Conservation (phyloP, 2,113 vertebrate species). For the Solea senegalensis region DNA sequence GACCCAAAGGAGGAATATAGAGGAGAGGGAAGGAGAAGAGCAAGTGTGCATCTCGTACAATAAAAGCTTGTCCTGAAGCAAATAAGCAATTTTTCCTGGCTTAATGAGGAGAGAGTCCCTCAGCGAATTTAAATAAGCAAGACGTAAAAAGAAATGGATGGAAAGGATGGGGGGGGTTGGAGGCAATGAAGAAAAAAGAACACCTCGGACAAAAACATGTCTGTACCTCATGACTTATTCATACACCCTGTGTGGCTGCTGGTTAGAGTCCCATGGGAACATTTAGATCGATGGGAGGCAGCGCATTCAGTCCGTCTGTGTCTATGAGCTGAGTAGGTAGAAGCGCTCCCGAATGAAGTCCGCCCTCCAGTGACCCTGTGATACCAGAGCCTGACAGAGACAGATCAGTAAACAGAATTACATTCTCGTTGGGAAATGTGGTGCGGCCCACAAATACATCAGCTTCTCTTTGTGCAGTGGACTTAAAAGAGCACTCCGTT, state of each 20-base stretch:
- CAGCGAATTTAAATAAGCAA: slow-evolving; percentile 45
- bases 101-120: slow-evolving; percentile 15
- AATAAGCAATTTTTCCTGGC: not conserved
- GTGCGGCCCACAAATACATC: slow-evolving; percentile 17
- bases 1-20: slow-evolving; percentile 60
- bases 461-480: slow-evolving; percentile 35
- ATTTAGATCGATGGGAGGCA: slow-evolving; percentile 48
- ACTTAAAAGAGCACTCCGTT: slow-evolving; percentile 17
- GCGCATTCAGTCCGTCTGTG: slow-evolving; percentile 24
- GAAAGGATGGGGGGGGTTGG: not conserved
- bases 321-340: slow-evolving; percentile 17
- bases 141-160: slow-evolving; percentile 9
- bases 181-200: slow-evolving; percentile 5
- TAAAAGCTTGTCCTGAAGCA: slow-evolving; percentile 6
- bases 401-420: slow-evolving; percentile 49
- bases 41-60: slow-evolving; percentile 27
- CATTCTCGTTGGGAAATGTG: slow-evolving; percentile 25
- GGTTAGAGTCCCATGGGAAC: slow-evolving; percentile 56
- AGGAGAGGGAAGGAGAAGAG: slow-evolving; percentile 27
- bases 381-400: slow-evolving; percentile 4
- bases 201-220: slow-evolving; percentile 54
- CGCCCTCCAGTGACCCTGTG: slow-evolving; percentile 31
- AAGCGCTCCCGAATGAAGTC: slow-evolving; percentile 8
- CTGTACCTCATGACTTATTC: slow-evolving; percentile 74
- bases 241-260: slow-evolving; percentile 52